These are phyloP conservation scores for Crossocerus cetratus DNA, from an alignment of 2,888 invertebrate species.

Conservation along the genomic window DNA sequence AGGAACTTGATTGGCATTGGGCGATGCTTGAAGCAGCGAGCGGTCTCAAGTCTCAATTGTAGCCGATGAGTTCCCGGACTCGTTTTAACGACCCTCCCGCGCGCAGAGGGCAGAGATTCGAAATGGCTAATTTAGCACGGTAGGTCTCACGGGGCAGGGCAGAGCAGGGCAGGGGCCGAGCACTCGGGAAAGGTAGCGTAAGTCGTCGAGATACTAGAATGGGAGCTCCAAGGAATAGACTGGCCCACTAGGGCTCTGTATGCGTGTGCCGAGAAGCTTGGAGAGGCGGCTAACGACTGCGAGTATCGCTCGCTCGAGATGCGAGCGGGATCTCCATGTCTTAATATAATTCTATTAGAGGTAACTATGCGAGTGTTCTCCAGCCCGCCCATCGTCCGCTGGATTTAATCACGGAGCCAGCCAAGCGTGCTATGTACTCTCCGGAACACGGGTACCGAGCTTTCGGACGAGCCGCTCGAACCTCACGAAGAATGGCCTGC, in stretches of 20 bases:
- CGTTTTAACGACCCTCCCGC: slow-evolving; percentile 56
- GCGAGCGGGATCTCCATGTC: slow-evolving; percentile 67
- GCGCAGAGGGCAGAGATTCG: slow-evolving; percentile 66
- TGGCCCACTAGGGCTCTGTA: slow-evolving; percentile 20
- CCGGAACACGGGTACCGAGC: slow-evolving; percentile 22
- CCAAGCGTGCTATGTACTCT: slow-evolving; percentile 72
- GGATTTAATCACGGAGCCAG: slow-evolving; percentile 75
- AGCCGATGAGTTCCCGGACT: background rate
- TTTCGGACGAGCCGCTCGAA: slow-evolving; percentile 28
- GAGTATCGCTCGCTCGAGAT: slow-evolving; percentile 18
- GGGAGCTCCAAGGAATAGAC: slow-evolving; percentile 19
- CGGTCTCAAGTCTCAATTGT: slow-evolving; percentile 8
- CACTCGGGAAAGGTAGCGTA: slow-evolving; percentile 45
- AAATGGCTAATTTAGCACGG: slow-evolving; percentile 76
- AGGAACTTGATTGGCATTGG: background rate
- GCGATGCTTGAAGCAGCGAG: background rate
- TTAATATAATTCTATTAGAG: slow-evolving; percentile 76
- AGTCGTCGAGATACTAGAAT: slow-evolving; percentile 44
- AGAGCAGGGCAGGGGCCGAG: slow-evolving; percentile 56
- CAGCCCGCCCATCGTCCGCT: slow-evolving; percentile 69
- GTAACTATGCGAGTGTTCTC: slow-evolving; percentile 72
- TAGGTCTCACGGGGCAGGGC: slow-evolving; percentile 67
- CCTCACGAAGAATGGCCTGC: slow-evolving; percentile 1
- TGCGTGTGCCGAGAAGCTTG: slow-evolving; percentile 15
- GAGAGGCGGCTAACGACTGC: slow-evolving; percentile 24